These are phyloP conservation scores for Mylabris sibirica DNA, from an alignment of 2,888 invertebrate species.

Conservation along the genomic window DNA sequence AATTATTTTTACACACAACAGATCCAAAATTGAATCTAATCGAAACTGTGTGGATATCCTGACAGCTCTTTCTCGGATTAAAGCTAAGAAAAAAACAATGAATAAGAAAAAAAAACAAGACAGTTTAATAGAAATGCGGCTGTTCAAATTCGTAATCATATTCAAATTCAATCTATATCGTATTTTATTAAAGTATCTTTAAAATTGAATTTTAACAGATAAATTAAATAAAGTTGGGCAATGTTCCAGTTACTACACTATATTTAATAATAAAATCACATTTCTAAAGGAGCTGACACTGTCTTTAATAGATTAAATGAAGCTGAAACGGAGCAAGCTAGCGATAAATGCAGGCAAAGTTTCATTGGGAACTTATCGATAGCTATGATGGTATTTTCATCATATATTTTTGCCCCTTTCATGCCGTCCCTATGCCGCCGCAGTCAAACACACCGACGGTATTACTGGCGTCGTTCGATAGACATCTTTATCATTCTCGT, in stretches of 20 bases:
- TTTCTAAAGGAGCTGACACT: background rate
- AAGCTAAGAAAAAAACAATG: background rate
- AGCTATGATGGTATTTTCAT: background rate
- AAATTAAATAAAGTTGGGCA: background rate
- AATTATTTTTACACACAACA: background rate
- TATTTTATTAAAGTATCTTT: background rate
- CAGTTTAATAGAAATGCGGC: background rate
- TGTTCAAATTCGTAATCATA: background rate
- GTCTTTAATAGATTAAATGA: slow-evolving; percentile 29
- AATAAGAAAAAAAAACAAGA: background rate
- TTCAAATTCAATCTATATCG: background rate
- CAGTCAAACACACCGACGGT: slow-evolving; percentile 17
- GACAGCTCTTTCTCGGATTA: background rate
- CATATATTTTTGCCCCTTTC: slow-evolving; percentile 19
- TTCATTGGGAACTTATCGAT: slow-evolving; percentile 34
- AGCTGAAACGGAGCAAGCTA: slow-evolving; percentile 25
- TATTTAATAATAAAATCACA: background rate
- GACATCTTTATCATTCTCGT: background rate
- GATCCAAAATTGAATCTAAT: background rate
- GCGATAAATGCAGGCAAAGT: slow-evolving; percentile 36
- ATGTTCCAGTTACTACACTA: background rate
- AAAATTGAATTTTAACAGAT: background rate
- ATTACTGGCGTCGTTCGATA: slow-evolving; percentile 1
- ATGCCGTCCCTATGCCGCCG: background rate
- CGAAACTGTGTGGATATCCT: background rate